A percentile compares a stretch with the other conserved stretches of the same genome.
Evolutionary conservation across 2,888 invertebrate genomes (phyloP).

Genomic region (Drosophila lacicola): DNA sequence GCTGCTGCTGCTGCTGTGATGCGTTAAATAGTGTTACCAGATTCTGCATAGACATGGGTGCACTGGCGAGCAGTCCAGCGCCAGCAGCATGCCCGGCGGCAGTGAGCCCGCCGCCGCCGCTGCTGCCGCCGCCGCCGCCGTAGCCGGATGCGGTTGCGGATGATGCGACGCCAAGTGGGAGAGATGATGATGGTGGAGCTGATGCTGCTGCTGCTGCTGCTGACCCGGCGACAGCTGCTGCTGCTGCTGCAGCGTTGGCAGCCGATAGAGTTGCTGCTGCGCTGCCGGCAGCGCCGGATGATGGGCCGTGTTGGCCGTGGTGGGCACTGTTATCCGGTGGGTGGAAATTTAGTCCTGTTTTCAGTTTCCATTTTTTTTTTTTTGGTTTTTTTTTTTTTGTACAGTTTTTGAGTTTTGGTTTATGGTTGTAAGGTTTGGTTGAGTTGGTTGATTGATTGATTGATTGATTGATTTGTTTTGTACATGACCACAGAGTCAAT

Average conservation of each 20-base stretch:
- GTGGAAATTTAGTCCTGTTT: constrained; percentile 85
- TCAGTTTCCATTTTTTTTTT: constrained; percentile 79
- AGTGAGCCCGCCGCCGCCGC: constrained; percentile 56
- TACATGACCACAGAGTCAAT: constrained; percentile 85
- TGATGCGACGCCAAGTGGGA: constrained; percentile 69
- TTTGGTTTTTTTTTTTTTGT: constrained; percentile 74
- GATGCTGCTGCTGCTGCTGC: constrained; percentile 53
- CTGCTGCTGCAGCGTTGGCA: constrained; percentile 76
- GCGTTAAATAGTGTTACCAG: constrained; percentile 88
- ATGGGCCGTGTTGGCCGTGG: constrained; percentile 74
- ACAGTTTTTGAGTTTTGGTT: constrained; percentile 80
- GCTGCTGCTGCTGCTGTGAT: constrained; percentile 49
- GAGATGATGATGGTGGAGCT: constrained; percentile 64
- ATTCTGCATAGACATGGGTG: constrained; percentile 95
- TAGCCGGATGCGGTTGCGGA: constrained; percentile 67
- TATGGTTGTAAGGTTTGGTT: constrained; percentile 78
- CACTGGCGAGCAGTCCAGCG: constrained; percentile 84
- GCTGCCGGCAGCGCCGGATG: constrained; percentile 59
- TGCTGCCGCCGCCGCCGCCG: constrained; percentile 45
- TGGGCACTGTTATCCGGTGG: constrained; percentile 85
- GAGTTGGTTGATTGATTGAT: constrained; percentile 70
- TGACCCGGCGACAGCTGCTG: constrained; percentile 67
- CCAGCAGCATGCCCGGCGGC: constrained; percentile 84
- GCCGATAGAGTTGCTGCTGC: constrained; percentile 81
- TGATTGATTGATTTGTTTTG: constrained; percentile 70